Evolutionary conservation across 2,797 vertebrate genomes (phyloP).

Genomic region (Dallia pectoralis): DNA sequence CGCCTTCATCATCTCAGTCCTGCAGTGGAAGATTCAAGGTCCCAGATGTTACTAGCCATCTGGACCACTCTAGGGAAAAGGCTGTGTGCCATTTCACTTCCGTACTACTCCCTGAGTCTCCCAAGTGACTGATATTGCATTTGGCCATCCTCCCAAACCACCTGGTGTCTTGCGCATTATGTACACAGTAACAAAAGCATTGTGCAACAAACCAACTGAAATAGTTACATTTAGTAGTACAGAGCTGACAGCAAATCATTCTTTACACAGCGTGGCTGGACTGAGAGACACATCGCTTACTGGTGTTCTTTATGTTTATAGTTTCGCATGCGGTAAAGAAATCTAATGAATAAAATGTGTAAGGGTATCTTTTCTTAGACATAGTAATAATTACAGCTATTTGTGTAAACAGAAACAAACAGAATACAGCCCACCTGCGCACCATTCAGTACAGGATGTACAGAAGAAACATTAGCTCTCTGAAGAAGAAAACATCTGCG

Average conservation of each 20-base stretch:
- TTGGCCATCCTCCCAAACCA: slow-evolving; percentile 52
- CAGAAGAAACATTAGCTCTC: not conserved
- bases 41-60: slow-evolving; percentile 63
- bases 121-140: slow-evolving; percentile 40
- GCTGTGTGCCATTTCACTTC: slow-evolving; percentile 9
- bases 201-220: slow-evolving; percentile 31
- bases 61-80: slow-evolving; percentile 61
- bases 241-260: slow-evolving; percentile 37
- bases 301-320: slow-evolving; percentile 38
- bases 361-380: slow-evolving; percentile 25
- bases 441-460: not conserved
- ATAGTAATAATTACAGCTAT: slow-evolving; percentile 36
- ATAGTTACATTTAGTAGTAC: slow-evolving; percentile 34
- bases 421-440: not conserved
- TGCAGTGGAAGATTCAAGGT: slow-evolving; percentile 36
- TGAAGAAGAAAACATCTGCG: not conserved
- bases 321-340: slow-evolving; percentile 25
- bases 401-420: not conserved
- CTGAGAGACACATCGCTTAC: slow-evolving; percentile 44
- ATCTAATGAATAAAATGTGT: slow-evolving; percentile 20
- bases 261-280: slow-evolving; percentile 21
- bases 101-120: slow-evolving; percentile 39
- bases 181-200: slow-evolving; percentile 47
- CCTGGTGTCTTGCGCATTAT: slow-evolving; percentile 64
- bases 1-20: not conserved